Base-by-base conservation (phyloP, 2,888 invertebrate genomes). In the Nebria brevicollis region DNA sequence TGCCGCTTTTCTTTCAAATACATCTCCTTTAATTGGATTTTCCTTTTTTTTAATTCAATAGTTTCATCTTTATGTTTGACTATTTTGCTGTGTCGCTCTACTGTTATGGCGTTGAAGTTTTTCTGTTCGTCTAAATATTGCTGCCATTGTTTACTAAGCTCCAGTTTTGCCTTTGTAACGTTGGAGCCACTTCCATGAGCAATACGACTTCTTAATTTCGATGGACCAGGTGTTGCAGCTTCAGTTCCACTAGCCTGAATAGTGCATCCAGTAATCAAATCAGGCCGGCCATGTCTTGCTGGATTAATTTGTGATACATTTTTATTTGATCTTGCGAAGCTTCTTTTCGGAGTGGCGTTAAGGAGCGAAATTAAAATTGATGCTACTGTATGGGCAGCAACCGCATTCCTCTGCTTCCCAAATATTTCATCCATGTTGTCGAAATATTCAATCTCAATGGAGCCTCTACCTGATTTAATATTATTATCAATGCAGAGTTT, bases 351-450 rank as follows among this genome's bases (percentile, higher is more conserved):
- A n/a, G n/a, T n/a, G n/a, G n/a, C n/a, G n/a, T n/a, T n/a, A n/a
- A n/a, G n/a, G n/a, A n/a, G n/a, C n/a, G n/a, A n/a, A n/a, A 8
- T 8, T 43, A 6, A 72, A 34, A 15, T 72, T 13, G 72, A 72
- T 20, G 72, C 2, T 13, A 72, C 72, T 15, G 72, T 72, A 72
- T 72, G 72, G 11, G 26, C 26, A 34, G 25, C 34, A 34, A 34
- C 72, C 20, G 25, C 72, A 72, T 72, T 72, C 34, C 72, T 72
- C 34, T 72, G 72, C 3, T 72, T 72, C 20, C 72, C 72, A 72
- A 72, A 72, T 72, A 72, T 72, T 72, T 72, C 72, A 20, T 72
- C 72, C 72, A 72, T 72, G 13, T 72, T 13, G 25, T 72, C 72
- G 34, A 72, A 72, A 13, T 20, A 72, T 20, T 72, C 26, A 34